Conservation (phyloP, 2,888 invertebrate genomes). For the Drosophila birchii region DNA sequence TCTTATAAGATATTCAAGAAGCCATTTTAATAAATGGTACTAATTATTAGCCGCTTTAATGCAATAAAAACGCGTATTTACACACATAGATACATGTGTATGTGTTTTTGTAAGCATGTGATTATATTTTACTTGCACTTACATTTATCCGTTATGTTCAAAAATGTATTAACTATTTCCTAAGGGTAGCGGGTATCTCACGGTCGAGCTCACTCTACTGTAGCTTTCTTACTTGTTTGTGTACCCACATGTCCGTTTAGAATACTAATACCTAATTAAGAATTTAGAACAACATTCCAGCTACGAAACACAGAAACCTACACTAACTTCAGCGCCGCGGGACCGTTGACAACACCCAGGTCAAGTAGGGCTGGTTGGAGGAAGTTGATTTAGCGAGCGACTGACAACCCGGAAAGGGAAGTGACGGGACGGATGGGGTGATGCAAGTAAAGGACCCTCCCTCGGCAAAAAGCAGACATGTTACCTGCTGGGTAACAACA, state of each 20-base stretch:
- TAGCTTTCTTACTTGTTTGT: too few relatives aligned
- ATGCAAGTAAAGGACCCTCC: conserved; percentile 14
- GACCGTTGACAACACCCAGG: conserved; percentile 16
- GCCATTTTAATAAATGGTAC: too few relatives aligned
- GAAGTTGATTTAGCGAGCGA: conserved; percentile 59
- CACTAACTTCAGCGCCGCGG: conserved; percentile 35
- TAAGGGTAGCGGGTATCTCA: too few relatives aligned
- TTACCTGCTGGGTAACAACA: conserved; percentile 56
- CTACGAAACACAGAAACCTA: conserved; percentile 33
- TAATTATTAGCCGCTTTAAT: too few relatives aligned
- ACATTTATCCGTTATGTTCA: too few relatives aligned
- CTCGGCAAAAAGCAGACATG: conserved; percentile 53
- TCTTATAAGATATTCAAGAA: too few relatives aligned
- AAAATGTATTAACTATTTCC: too few relatives aligned
- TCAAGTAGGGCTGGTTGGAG: conserved; percentile 6
- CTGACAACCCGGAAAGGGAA: not conserved
- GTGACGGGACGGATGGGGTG: not conserved
- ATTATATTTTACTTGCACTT: too few relatives aligned
- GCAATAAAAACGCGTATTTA: too few relatives aligned
- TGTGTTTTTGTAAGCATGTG: too few relatives aligned
- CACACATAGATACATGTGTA: too few relatives aligned
- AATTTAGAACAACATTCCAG: conserved; percentile 72
- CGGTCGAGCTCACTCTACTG: too few relatives aligned
- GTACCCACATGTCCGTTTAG: conserved; percentile 61
- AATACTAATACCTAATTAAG: conserved; percentile 75